Conservation (phyloP, 1,140 invertebrate species). For the Zaprionus tsacasi region DNA sequence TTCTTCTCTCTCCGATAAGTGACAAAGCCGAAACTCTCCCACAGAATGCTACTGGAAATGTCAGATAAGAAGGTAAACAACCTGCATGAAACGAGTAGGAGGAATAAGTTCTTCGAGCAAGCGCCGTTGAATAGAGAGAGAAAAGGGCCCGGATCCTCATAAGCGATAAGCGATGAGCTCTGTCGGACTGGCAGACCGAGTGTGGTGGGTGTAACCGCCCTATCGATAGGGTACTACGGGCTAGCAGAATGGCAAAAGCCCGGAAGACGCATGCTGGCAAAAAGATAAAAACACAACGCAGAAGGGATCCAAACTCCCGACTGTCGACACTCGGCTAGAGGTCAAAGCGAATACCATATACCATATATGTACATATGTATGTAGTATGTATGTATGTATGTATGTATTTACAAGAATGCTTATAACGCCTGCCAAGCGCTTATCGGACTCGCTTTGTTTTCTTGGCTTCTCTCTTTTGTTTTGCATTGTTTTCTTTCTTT, state of each 20-base stretch:
- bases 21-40: constrained; percentile 14
- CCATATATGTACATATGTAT: not conserved
- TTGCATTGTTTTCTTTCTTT: constrained; percentile 45
- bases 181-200: not conserved
- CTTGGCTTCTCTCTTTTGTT: constrained; percentile 39
- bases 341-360: constrained; percentile 25
- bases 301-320: constrained; percentile 16
- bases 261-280: constrained; percentile 61
- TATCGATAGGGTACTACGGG: constrained; percentile 36
- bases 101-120: constrained; percentile 55
- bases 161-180: constrained; percentile 47
- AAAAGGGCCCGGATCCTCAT: constrained; percentile 44
- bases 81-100: constrained; percentile 50
- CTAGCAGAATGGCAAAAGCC: constrained; percentile 49
- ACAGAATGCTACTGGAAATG: constrained; percentile 53
- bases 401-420: too few relatives aligned
- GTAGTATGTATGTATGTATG: not conserved
- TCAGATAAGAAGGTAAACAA: constrained; percentile 77
- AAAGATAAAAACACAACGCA: constrained; percentile 60
- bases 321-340: constrained; percentile 18
- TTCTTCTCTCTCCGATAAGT: not conserved
- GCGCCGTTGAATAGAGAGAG: constrained; percentile 39
- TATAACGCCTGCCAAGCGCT: constrained; percentile 6
- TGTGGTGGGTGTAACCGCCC: constrained; percentile 50
- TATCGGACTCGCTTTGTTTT: constrained; percentile 52